These are phyloP conservation scores for Lasioglossum figueresi DNA, from an alignment of 2,888 invertebrate species.

Conservation along the genomic window DNA sequence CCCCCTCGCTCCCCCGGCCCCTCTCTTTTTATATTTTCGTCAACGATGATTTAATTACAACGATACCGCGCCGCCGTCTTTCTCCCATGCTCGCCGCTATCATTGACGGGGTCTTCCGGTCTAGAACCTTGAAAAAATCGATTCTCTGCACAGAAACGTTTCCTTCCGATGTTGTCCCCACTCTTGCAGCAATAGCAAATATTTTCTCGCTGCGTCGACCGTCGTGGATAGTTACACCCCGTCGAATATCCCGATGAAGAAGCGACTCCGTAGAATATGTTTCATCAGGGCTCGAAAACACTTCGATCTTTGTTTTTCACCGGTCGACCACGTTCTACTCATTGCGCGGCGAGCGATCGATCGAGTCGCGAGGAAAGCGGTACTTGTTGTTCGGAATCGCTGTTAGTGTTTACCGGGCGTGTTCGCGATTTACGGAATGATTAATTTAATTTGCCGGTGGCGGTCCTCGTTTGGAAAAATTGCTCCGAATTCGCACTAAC, in stretches of 20 bases:
- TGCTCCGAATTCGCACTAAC: not conserved
- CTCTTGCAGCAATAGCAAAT: not conserved
- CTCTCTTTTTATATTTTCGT: conserved; percentile 51
- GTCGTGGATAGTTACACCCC: not conserved
- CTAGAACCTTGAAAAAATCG: not conserved
- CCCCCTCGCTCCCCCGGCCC: not conserved
- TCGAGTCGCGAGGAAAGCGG: conserved; percentile 3
- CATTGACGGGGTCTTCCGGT: not conserved
- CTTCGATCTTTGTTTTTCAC: not conserved
- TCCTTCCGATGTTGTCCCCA: not conserved
- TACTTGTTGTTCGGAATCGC: not conserved
- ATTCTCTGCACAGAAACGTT: not conserved
- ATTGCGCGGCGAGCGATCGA: not conserved
- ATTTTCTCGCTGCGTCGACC: not conserved
- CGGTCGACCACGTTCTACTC: not conserved
- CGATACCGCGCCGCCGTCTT: conserved; percentile 24
- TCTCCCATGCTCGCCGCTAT: not conserved
- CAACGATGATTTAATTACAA: conserved; percentile 51
- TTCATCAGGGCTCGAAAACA: not conserved
- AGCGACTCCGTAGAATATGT: not conserved
- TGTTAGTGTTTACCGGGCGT: conserved; percentile 15
- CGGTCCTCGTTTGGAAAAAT: not conserved
- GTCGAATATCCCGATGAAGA: not conserved
- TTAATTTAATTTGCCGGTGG: not conserved
- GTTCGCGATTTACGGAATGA: not conserved